phyloP scores from a whole-genome alignment of 2,113 vertebrate species.

The Polypterus senegalus region DNA sequence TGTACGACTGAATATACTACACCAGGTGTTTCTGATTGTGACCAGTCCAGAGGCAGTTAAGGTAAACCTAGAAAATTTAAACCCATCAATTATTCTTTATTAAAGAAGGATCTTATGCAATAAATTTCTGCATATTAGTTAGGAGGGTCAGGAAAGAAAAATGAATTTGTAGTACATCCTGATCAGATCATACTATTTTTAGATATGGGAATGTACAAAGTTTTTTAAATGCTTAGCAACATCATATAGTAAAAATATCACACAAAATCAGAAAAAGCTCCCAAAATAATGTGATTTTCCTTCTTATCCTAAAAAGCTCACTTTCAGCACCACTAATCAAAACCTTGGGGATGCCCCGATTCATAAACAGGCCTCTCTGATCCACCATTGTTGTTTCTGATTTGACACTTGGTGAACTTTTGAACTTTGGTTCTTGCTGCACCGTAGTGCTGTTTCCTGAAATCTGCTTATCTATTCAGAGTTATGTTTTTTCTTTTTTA shows the following conservation, averaged over 20 bases:
- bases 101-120: background rate
- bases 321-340: too few relatives aligned
- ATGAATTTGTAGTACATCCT: background rate
- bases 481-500: background rate
- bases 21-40: constrained; percentile 19
- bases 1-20: constrained; percentile 30
- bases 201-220: too few relatives aligned
- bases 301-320: too few relatives aligned
- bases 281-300: too few relatives aligned
- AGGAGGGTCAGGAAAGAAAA: background rate
- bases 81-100: too few relatives aligned
- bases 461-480: background rate
- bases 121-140: background rate
- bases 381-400: background rate
- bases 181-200: too few relatives aligned
- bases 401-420: too few relatives aligned
- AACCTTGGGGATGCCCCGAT: too few relatives aligned
- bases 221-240: too few relatives aligned
- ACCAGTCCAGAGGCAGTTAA: constrained; percentile 42
- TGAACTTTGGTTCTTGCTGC: background rate
- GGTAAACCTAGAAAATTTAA: constrained; percentile 26
- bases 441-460: background rate
- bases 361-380: background rate
- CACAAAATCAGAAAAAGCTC: too few relatives aligned
- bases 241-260: too few relatives aligned